Evolutionary conservation across 1,140 invertebrate species (phyloP).

Genomic region (Drosophila arawakana): DNA sequence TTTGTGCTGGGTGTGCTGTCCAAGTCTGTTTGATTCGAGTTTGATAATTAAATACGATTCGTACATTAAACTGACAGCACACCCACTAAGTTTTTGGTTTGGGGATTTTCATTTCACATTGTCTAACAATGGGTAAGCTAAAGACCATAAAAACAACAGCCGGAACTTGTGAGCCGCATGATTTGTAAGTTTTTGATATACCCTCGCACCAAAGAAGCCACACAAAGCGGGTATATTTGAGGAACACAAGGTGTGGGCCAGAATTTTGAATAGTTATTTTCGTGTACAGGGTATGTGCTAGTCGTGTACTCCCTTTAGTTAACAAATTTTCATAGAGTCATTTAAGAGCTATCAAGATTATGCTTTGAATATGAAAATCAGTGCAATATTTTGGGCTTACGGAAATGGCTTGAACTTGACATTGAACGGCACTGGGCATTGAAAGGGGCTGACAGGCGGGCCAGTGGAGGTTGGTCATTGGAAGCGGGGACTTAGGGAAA

Average conservation of each 20-base stretch:
- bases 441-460: slow-evolving; percentile 17
- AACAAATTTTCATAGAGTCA: slow-evolving; percentile 17
- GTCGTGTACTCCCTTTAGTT: not conserved
- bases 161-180: slow-evolving; percentile 74
- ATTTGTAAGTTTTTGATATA: slow-evolving; percentile 69
- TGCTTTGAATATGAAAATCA: slow-evolving; percentile 31
- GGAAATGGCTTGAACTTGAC: slow-evolving; percentile 74
- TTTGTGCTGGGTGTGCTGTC: slow-evolving; percentile 28
- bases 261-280: not conserved
- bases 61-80: slow-evolving; percentile 31
- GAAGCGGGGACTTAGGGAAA: slow-evolving; percentile 22
- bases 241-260: not conserved
- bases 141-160: slow-evolving; percentile 66
- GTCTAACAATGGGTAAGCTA: slow-evolving; percentile 67
- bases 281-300: not conserved
- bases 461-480: not conserved
- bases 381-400: slow-evolving; percentile 49
- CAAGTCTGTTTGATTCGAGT: slow-evolving; percentile 16
- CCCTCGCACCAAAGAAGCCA: not conserved
- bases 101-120: slow-evolving; percentile 54
- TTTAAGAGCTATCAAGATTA: slow-evolving; percentile 42
- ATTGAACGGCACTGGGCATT: slow-evolving; percentile 47
- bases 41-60: slow-evolving; percentile 38
- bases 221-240: not conserved
- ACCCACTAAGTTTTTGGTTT: slow-evolving; percentile 23